A percentile compares a stretch with the other conserved stretches of the same genome.
These are phyloP conservation scores for Microctenopoma stevenorrisi DNA, from an alignment of 2,797 vertebrate species.

Conservation along the genomic window DNA sequence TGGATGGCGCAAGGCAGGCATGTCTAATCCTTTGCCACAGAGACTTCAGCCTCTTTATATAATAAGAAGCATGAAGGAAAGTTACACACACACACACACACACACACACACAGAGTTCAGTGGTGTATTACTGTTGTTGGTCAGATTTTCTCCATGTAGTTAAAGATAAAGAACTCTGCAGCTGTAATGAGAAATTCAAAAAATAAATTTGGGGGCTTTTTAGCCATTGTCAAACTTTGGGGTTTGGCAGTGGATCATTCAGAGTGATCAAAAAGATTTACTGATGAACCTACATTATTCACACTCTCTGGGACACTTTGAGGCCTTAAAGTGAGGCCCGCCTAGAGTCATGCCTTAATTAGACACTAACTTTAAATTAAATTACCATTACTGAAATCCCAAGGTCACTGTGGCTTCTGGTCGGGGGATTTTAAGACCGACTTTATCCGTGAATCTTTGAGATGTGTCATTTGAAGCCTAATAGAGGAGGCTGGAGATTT, in stretches of 20 bases:
- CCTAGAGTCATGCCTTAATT: conserved; percentile 62
- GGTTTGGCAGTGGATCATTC: conserved; percentile 60
- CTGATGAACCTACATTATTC: conserved; percentile 76
- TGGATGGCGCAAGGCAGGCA: conserved; percentile 65
- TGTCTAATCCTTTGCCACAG: conserved; percentile 65
- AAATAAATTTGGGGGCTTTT: conserved; percentile 31
- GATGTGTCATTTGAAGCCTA: conserved; percentile 48
- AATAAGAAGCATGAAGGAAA: conserved; percentile 43
- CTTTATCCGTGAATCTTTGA: conserved; percentile 63
- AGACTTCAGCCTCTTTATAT: conserved; percentile 58
- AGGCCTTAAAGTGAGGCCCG: conserved; percentile 53
- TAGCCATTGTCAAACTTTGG: conserved; percentile 31
- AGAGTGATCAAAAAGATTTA: conserved; percentile 70
- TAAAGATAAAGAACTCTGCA: conserved; percentile 20
- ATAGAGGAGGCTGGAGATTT: conserved; percentile 32
- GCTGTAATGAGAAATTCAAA: conserved; percentile 8
- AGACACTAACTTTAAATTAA: conserved; percentile 68
- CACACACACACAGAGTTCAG: background rate
- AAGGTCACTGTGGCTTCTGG: conserved; percentile 52
- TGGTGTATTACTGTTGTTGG: conserved; percentile 2
- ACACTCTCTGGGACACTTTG: conserved; percentile 54
- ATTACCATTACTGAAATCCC: conserved; percentile 66
- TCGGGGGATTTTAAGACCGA: conserved; percentile 62
- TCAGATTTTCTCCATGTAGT: conserved; percentile 42
- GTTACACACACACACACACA: background rate